A percentile compares a stretch with the other conserved stretches of the same genome.
Evolutionary conservation across 1,140 invertebrate genomes (phyloP).

Genomic region (Musca vetustissima): DNA sequence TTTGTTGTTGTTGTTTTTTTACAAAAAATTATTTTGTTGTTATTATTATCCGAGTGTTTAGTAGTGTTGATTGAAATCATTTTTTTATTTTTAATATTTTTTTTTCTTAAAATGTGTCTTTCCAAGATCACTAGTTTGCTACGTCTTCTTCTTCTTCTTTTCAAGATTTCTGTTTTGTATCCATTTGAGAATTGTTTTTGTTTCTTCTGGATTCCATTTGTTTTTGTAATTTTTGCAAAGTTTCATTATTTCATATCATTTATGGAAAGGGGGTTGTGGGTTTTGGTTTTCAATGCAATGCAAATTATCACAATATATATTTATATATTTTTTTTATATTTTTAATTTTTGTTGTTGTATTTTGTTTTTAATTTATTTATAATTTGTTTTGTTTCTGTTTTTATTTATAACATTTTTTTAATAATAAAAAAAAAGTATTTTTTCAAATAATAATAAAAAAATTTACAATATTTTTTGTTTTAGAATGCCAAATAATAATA

Average conservation of each 20-base stretch:
- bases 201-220: too few relatives aligned
- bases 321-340: too few relatives aligned
- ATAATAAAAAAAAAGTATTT: slow-evolving; percentile 8
- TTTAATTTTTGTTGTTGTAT: slow-evolving; percentile 22
- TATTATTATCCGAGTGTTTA: background rate
- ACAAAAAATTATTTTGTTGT: too few relatives aligned
- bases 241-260: slow-evolving; percentile 6
- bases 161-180: too few relatives aligned
- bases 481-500: background rate
- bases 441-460: background rate
- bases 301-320: slow-evolving; percentile 53
- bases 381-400: background rate
- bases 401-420: too few relatives aligned
- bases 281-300: slow-evolving; percentile 54
- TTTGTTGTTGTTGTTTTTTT: background rate
- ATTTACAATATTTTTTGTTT: slow-evolving; percentile 23
- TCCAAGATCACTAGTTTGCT: too few relatives aligned
- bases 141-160: too few relatives aligned
- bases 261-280: slow-evolving; percentile 8
- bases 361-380: slow-evolving; percentile 25
- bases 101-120: background rate
- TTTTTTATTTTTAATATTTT: slow-evolving; percentile 12
- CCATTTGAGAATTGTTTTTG: too few relatives aligned
- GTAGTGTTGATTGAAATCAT: background rate
- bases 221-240: too few relatives aligned